Conservation (phyloP, 2,113 vertebrate species). For the Lucifuga dentata region DNA sequence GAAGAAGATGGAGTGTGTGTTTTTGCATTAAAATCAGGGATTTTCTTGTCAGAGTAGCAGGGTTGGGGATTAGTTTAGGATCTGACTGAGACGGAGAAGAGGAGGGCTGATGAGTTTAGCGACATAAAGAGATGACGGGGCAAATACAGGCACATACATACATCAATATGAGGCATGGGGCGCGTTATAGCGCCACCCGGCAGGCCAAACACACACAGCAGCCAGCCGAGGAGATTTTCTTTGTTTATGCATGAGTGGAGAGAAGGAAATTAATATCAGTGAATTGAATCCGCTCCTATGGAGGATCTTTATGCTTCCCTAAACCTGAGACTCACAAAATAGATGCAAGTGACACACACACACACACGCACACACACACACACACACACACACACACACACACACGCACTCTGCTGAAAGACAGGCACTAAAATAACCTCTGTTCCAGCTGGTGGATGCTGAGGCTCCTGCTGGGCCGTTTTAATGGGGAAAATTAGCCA, state of each 20-base stretch:
- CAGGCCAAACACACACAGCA: constrained; percentile 53
- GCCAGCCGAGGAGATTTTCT: constrained; percentile 67
- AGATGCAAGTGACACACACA: constrained; percentile 52
- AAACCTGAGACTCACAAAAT: constrained; percentile 62
- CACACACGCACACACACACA: constrained; percentile 33
- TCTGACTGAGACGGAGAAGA: constrained; percentile 80
- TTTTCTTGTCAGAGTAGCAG: constrained; percentile 84
- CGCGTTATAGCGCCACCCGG: constrained; percentile 64
- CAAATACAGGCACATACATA: constrained; percentile 78
- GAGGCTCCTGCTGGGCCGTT: constrained; percentile 93
- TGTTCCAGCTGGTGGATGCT: constrained; percentile 93
- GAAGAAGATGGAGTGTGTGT: constrained; percentile 69
- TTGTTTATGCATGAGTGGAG: constrained; percentile 78
- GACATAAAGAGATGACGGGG: constrained; percentile 83
- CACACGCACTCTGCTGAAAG: constrained; percentile 79
- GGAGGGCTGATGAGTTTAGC: constrained; percentile 76
- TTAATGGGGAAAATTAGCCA: constrained; percentile 99
- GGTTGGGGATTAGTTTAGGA: constrained; percentile 84
- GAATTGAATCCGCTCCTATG: constrained; percentile 80
- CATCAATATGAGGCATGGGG: constrained; percentile 75
- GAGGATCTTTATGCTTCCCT: constrained; percentile 77
- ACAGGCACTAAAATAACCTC: constrained; percentile 94
- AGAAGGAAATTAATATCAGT: constrained; percentile 80
- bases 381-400: constrained; percentile 35
- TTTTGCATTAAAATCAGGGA: constrained; percentile 84